Conservation (phyloP, 2,797 vertebrate genomes). For the Anableps anableps region DNA sequence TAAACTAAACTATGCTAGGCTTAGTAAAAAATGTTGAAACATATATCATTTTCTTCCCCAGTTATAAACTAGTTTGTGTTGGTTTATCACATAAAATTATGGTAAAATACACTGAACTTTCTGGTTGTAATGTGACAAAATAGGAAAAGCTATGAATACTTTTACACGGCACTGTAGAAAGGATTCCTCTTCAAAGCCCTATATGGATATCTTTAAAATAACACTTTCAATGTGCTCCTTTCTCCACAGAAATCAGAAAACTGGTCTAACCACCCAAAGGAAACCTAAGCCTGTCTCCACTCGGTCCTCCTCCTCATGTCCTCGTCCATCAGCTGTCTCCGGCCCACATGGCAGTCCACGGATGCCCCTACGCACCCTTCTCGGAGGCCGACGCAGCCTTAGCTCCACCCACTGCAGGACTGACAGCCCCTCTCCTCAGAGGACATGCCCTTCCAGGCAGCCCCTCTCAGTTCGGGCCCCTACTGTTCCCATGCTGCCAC, state of each 20-base stretch:
- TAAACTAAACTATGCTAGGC: too few relatives aligned
- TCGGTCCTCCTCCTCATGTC: conserved; percentile 68
- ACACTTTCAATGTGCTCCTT: conserved; percentile 3
- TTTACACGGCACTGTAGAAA: neutral
- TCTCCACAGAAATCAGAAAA: conserved; percentile 82
- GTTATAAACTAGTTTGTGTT: neutral
- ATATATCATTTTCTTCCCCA: neutral
- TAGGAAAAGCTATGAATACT: neutral
- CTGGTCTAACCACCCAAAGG: conserved; percentile 55
- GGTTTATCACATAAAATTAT: neutral
- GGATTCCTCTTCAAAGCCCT: neutral
- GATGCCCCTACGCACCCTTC: conserved; percentile 76
- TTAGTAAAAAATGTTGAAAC: neutral
- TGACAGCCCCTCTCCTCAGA: conserved; percentile 91
- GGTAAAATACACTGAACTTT: neutral
- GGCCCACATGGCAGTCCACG: conserved; percentile 74
- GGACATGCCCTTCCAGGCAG: conserved; percentile 78
- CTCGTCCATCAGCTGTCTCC: conserved; percentile 62
- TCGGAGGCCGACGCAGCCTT: conserved; percentile 83
- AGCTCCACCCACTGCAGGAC: conserved; percentile 86
- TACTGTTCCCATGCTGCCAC: conserved; percentile 69
- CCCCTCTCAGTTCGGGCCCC: conserved; percentile 74
- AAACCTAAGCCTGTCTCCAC: conserved; percentile 72
- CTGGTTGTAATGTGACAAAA: neutral
- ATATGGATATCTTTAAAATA: conserved; percentile 2